These are phyloP conservation scores for Phymorhynchus buccinoides DNA, from an alignment of 1,140 invertebrate genomes.

Conservation along the genomic window DNA sequence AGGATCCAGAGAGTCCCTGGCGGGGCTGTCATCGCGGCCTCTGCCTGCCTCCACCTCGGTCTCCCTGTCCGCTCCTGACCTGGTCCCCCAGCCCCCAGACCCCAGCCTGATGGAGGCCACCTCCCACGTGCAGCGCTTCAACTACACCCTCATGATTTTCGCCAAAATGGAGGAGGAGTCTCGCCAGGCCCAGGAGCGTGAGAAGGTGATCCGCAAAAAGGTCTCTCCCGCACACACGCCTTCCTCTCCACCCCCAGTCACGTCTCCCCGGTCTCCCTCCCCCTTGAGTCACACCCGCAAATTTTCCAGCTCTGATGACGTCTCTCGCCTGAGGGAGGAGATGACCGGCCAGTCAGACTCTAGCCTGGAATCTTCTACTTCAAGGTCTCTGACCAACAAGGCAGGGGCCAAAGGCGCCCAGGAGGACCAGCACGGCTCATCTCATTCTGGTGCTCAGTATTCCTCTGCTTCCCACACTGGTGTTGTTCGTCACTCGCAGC, in stretches of 20 bases:
- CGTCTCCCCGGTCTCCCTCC: constrained; percentile 46
- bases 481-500: constrained; percentile 22
- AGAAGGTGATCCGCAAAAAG: constrained; percentile 74
- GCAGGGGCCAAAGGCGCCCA: too few relatives aligned
- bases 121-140: constrained; percentile 80
- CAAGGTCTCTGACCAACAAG: constrained; percentile 7
- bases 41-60: constrained; percentile 16
- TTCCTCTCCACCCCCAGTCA: constrained; percentile 44
- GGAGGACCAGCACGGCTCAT: neutral
- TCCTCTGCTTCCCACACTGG: constrained; percentile 12
- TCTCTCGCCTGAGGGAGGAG: constrained; percentile 23
- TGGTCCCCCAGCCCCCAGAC: constrained; percentile 36
- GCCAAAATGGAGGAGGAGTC: constrained; percentile 84
- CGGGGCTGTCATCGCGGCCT: neutral
- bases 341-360: neutral
- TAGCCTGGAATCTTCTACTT: neutral
- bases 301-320: constrained; percentile 33
- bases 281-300: neutral
- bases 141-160: constrained; percentile 92
- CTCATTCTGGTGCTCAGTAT: constrained; percentile 11
- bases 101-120: constrained; percentile 54
- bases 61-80: constrained; percentile 25
- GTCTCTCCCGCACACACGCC: constrained; percentile 48
- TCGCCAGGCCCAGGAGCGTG: constrained; percentile 65
- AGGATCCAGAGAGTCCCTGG: constrained; percentile 15